These are phyloP conservation scores for Sorex maritimensis DNA, from an alignment of 2,797 vertebrate species.

Conservation along the genomic window DNA sequence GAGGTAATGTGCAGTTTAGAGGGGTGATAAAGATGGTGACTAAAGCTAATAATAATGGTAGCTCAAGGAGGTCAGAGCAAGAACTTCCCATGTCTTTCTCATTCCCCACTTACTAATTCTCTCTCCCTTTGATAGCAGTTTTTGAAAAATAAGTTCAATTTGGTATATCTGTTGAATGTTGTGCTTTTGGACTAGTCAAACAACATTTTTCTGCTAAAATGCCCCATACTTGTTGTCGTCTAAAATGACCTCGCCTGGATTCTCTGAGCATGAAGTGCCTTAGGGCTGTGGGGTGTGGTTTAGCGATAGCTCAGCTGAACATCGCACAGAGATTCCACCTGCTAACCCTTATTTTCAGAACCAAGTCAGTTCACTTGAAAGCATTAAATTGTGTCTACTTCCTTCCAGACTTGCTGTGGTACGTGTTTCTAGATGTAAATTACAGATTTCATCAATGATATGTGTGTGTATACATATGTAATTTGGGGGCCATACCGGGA, in stretches of 20 bases:
- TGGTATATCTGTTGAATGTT: neutral
- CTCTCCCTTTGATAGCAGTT: neutral
- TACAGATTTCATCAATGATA: slow-evolving; percentile 1
- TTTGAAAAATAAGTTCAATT: slow-evolving; percentile 28
- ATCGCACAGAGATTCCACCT: neutral
- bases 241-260: neutral
- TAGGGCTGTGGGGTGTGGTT: neutral
- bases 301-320: neutral
- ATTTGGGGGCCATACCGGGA: too few relatives aligned
- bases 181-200: slow-evolving; percentile 34
- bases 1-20: neutral
- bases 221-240: neutral
- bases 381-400: neutral
- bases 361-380: slow-evolving; percentile 29
- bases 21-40: neutral
- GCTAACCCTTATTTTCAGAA: slow-evolving; percentile 17
- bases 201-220: slow-evolving; percentile 29
- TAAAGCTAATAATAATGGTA: neutral
- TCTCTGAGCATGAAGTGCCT: neutral
- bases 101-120: neutral
- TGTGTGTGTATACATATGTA: too few relatives aligned
- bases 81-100: neutral
- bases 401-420: neutral
- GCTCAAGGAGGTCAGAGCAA: neutral
- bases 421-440: neutral